Conservation (phyloP, 2,797 vertebrate genomes). For the Alcedo quadribrachys region DNA sequence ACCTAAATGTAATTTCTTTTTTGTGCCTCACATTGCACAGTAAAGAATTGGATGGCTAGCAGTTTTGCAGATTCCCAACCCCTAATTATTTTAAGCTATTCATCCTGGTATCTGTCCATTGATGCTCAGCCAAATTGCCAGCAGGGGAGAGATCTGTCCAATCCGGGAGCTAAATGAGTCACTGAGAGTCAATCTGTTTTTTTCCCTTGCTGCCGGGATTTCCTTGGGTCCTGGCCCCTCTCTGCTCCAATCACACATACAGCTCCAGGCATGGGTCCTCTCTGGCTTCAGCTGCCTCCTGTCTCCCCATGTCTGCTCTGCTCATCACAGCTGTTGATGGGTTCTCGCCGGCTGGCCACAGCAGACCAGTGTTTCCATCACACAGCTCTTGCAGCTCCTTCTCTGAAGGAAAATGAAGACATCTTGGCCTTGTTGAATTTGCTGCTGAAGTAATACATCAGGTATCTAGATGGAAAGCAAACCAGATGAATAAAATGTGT, state of each 20-base stretch:
- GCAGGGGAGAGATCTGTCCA: slow-evolving; percentile 84
- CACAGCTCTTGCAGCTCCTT: slow-evolving; percentile 54
- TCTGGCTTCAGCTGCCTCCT: slow-evolving; percentile 65
- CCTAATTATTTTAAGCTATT: slow-evolving; percentile 87
- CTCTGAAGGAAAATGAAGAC: slow-evolving; percentile 81
- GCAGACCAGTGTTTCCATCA: slow-evolving; percentile 49
- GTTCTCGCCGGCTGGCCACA: slow-evolving; percentile 31
- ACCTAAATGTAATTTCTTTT: slow-evolving; percentile 83
- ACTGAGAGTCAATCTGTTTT: slow-evolving; percentile 86
- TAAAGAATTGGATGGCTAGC: slow-evolving; percentile 78
- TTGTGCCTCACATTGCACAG: slow-evolving; percentile 76
- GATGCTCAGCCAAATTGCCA: slow-evolving; percentile 83
- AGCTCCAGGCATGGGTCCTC: slow-evolving; percentile 71
- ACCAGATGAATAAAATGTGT: slow-evolving; percentile 10
- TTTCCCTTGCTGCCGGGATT: slow-evolving; percentile 79
- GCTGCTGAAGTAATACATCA: slow-evolving; percentile 74
- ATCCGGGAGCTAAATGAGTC: slow-evolving; percentile 89
- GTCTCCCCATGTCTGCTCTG: slow-evolving; percentile 53
- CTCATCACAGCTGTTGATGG: slow-evolving; percentile 64
- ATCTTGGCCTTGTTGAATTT: slow-evolving; percentile 78
- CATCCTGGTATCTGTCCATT: slow-evolving; percentile 82
- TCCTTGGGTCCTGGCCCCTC: slow-evolving; percentile 76
- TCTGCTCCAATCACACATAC: slow-evolving; percentile 66
- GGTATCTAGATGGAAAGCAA: slow-evolving; percentile 74
- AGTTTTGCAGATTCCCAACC: slow-evolving; percentile 77